Base-by-base conservation (phyloP, 2,888 invertebrate genomes). In the Parasteatoda lunata region DNA sequence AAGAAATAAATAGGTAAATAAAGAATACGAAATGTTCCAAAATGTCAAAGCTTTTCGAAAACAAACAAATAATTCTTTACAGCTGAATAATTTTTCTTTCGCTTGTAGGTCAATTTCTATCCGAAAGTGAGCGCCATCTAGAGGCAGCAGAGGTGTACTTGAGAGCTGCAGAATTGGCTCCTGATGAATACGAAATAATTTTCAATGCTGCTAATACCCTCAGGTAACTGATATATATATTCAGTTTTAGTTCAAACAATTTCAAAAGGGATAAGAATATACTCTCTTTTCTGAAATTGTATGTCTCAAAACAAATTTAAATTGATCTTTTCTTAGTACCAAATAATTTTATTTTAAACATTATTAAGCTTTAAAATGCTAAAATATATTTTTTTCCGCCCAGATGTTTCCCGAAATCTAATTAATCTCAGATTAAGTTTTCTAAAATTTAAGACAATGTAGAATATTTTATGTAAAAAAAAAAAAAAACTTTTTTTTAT, bases 171-270 rank as follows among this genome's bases (percentile, higher is more conserved):
- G 94, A 95, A 90, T 92, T 97, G 84, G 94, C 95, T 76, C 96
- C 97, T 0, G 93, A 94, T 52, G 97, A 97, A 91, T 96, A 97
- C 92, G 95, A 96, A 89, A 93, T 97, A 70, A 95, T 96, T 48
- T 96, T 97, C 89, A 95, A 96, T 54, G 96, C 97, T n/a, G 98
- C 98, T 65, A 96, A 97, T 54, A 96, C 97, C 0, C 93, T 97
- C 90, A 93, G 97, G 92, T 91, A 87, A 83, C 76, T 84, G 4
- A 30, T 11, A 8, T 49, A 5, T 3, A n/a, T 4, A 11, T 13
- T 6, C 5, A 76, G 47, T 64, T 45, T 47, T 11, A 45, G 30
- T 64, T 47, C 30, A 30, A 30, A 30, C 30, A 30, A 1, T 30
- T 30, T 30, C 2, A 1, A 30, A 30, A 30, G 30, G 30, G 2